phyloP scores from a whole-genome alignment of 2,797 vertebrate species.

The Enteromius afrohamiltoni region DNA sequence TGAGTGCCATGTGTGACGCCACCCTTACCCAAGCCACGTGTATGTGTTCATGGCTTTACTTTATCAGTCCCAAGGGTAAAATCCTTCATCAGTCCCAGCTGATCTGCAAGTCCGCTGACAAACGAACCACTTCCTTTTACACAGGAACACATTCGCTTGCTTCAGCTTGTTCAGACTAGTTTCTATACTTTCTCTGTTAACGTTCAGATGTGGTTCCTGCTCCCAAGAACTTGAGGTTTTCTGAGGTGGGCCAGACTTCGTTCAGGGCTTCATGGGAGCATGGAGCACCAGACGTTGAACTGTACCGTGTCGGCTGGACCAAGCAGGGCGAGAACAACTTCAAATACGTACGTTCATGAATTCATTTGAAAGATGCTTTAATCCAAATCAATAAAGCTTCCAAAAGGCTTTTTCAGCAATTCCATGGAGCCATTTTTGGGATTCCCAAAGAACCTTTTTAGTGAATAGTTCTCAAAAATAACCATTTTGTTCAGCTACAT shows the following conservation, averaged over 20 bases:
- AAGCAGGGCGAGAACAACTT: slow-evolving; percentile 74
- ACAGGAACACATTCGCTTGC: slow-evolving; percentile 23
- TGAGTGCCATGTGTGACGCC: slow-evolving; percentile 35
- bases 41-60: slow-evolving; percentile 38
- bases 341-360: slow-evolving; percentile 59
- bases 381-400: not conserved
- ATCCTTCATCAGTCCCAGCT: slow-evolving; percentile 43
- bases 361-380: not conserved
- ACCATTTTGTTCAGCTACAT: not conserved
- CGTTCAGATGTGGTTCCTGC: slow-evolving; percentile 88
- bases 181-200: slow-evolving; percentile 10
- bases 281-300: slow-evolving; percentile 88
- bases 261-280: slow-evolving; percentile 93
- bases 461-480: not conserved
- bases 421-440: not conserved
- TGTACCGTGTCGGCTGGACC: slow-evolving; percentile 89
- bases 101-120: slow-evolving; percentile 41
- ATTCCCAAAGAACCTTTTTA: not conserved
- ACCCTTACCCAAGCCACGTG: slow-evolving; percentile 24
- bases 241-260: slow-evolving; percentile 85
- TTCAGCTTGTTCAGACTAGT: not conserved
- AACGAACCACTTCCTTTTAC: slow-evolving; percentile 33
- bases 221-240: slow-evolving; percentile 86
- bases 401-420: not conserved
- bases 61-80: slow-evolving; percentile 29